Evolutionary conservation across 2,113 vertebrate genomes (phyloP), one percentile per base, ranked within the genome.

Genomic region (Hypanus sabinus): DNA sequence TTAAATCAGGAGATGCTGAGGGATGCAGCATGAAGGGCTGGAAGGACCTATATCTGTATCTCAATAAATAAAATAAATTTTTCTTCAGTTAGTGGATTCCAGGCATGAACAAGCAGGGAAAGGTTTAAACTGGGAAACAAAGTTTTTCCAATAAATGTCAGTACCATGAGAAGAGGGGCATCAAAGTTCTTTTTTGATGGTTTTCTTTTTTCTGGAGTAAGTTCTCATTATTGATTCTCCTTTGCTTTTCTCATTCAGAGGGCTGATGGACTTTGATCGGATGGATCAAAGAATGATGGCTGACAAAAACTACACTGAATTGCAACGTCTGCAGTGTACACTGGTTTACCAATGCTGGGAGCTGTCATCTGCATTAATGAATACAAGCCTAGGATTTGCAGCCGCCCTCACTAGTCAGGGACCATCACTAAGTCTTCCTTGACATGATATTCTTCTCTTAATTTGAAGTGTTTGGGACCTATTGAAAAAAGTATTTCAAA

Each of bases 221-320:
- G 30, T 33, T 88, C 30, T 33, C 12, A 62, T 11, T 18, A 65
- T 33, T 18, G 27, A 5, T 88, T 88, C 65, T 88, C 62, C 14
- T 33, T 65, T 33, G 85, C 20, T 88, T 33, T 88, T 5, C 60
- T 18, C 57, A 7, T n/a, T 88, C 30, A 65, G 33, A 88, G 85
- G n/a, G 30, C 65, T 62, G 85, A 79, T 33, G n/a, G 12, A 65
- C 60, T 88, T 88, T 88, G 30, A 88, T 88, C 57, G 33, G 85
- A 65, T 62, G 33, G 57, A 65, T 88, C 85, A 88, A 65, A 65
- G 85, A 88, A 88, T 60, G n/a, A 60, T 30, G n/a, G 57, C 85
- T 88, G 20, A 71, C 90, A 92, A 71, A 92, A 33, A 11, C 68
- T 7, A 92, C 90, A 92, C 33, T 92, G 90, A 71, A 46, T 20